Percentiles rank a stretch among this genome's conserved stretches.
phyloP scores from a whole-genome alignment of 2,113 vertebrate species.

The Sapajus apella region DNA sequence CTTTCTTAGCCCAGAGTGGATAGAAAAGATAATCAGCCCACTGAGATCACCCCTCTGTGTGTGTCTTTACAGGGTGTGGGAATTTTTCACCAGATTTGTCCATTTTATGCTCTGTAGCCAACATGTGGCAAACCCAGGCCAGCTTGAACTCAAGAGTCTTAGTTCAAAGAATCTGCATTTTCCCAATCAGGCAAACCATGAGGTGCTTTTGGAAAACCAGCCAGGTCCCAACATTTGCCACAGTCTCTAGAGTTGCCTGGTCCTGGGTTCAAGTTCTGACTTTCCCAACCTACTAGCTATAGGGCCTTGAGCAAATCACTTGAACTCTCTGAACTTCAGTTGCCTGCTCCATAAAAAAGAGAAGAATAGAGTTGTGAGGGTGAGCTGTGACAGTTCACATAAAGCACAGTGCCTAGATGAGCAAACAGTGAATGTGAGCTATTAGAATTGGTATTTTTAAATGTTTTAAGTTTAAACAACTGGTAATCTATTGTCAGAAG shows the following conservation, averaged over 20 bases:
- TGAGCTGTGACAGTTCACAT: not conserved
- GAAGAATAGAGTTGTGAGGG: not conserved
- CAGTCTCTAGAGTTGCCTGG: not conserved
- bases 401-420: not conserved
- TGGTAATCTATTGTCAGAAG: not conserved
- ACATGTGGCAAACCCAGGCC: not conserved
- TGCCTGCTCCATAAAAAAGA: not conserved
- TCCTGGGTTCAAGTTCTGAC: not conserved
- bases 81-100: not conserved
- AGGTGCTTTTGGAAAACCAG: not conserved
- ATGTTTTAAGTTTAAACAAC: constrained; percentile 19
- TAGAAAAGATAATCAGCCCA: too few species aligned
- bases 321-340: not conserved
- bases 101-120: not conserved
- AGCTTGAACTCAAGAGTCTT: not conserved
- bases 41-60: not conserved
- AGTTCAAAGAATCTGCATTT: not conserved
- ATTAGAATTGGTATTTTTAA: not conserved
- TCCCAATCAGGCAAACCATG: not conserved
- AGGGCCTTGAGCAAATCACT: not conserved
- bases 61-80: not conserved
- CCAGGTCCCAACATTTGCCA: not conserved
- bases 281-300: not conserved
- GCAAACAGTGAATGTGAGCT: not conserved
- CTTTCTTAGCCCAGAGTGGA: not conserved